Evolutionary conservation across 1,140 invertebrate genomes (phyloP).

Genomic region (Sesamia nonagrioides): DNA sequence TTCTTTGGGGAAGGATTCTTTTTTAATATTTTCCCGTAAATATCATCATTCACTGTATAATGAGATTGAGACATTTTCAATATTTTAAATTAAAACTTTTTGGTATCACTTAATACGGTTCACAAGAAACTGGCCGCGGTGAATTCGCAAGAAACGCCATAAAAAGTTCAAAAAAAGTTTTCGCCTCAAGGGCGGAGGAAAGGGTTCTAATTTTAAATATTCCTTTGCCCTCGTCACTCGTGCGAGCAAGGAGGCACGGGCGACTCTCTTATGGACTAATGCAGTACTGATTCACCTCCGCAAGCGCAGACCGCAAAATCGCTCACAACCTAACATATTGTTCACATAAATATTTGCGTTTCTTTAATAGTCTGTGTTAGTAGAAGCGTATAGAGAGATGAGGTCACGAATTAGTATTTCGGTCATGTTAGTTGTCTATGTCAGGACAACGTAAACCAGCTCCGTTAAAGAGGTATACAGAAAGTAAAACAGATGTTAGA

Average conservation of each 20-base stretch:
- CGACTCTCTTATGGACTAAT: conserved; percentile 83
- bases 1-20: conserved; percentile 65
- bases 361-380: conserved; percentile 51
- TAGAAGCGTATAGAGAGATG: conserved; percentile 42
- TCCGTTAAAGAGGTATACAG: not conserved
- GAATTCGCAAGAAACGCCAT: conserved; percentile 62
- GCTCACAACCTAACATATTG: conserved; percentile 77
- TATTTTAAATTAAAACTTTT: conserved; percentile 48
- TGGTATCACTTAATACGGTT: conserved; percentile 46
- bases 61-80: conserved; percentile 73
- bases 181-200: conserved; percentile 65
- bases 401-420: conserved; percentile 48
- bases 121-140: conserved; percentile 63
- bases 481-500: conserved; percentile 41
- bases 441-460: conserved; percentile 18
- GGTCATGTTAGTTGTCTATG: conserved; percentile 32
- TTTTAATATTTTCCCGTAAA: conserved; percentile 83
- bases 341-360: conserved; percentile 78
- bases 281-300: conserved; percentile 81
- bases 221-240: conserved; percentile 68
- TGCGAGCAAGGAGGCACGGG: conserved; percentile 72
- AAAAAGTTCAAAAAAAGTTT: conserved; percentile 62
- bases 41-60: conserved; percentile 81
- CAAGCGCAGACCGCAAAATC: conserved; percentile 79
- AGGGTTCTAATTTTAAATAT: conserved; percentile 83